Percentiles rank a stretch among this genome's conserved stretches.
phyloP scores from a whole-genome alignment of 1,140 invertebrate genomes.

The Saccostrea glomerata region DNA sequence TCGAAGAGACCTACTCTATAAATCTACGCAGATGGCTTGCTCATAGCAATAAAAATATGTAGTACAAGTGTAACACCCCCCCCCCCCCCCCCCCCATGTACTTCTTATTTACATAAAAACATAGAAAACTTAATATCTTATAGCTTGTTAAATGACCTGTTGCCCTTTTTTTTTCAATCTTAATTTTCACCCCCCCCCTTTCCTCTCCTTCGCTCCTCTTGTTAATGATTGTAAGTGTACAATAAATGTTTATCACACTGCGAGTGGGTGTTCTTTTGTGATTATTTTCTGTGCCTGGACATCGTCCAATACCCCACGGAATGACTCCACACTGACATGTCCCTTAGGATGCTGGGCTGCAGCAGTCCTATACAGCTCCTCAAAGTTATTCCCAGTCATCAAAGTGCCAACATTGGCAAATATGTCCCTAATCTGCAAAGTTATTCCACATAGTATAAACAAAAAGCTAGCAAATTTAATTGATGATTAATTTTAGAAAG shows the following conservation, averaged over 20 bases:
- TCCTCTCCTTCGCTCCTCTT: background rate
- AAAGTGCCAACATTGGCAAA: slow-evolving; percentile 72
- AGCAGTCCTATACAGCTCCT: slow-evolving; percentile 70
- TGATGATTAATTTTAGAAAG: too few relatives aligned
- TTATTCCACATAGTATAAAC: background rate
- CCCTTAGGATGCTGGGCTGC: slow-evolving; percentile 73
- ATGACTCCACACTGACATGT: slow-evolving; percentile 75
- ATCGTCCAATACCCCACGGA: slow-evolving; percentile 75
- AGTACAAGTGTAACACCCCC: too few relatives aligned
- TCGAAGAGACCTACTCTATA: too few relatives aligned
- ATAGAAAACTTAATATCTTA: too few relatives aligned
- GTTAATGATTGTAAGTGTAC: background rate
- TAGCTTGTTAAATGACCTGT: too few relatives aligned
- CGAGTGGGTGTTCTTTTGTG: slow-evolving; percentile 66
- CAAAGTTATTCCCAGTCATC: slow-evolving; percentile 74
- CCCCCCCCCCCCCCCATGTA: too few relatives aligned
- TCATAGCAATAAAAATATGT: too few relatives aligned
- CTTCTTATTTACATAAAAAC: too few relatives aligned
- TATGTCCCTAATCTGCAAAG: slow-evolving; percentile 72
- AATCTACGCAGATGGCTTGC: too few relatives aligned
- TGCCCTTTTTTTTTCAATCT: background rate
- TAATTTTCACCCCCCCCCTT: background rate
- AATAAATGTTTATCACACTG: slow-evolving; percentile 49
- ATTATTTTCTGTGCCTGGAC: slow-evolving; percentile 61
- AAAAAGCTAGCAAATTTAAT: too few relatives aligned